These are phyloP conservation scores for Ceyx cyanopectus DNA, from an alignment of 2,113 vertebrate genomes.

Conservation along the genomic window DNA sequence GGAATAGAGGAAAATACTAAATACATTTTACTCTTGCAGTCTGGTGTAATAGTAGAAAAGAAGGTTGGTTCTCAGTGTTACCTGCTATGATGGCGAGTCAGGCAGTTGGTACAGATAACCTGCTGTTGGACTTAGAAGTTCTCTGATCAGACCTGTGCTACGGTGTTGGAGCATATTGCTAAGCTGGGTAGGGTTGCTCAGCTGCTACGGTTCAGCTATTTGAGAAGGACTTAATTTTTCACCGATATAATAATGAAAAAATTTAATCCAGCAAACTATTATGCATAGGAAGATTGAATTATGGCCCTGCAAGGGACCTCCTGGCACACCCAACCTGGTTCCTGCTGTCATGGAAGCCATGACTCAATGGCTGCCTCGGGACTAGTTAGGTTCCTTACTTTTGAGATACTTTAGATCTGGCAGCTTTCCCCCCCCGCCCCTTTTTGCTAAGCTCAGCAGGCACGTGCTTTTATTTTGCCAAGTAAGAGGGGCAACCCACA, in stretches of 20 bases:
- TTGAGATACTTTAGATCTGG: neutral
- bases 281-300: neutral
- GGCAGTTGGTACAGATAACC: neutral
- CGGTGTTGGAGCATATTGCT: neutral
- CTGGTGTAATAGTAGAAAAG: neutral
- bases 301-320: neutral
- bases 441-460: neutral
- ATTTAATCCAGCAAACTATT: neutral
- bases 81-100: neutral
- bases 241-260: neutral
- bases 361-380: neutral
- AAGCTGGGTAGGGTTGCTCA: neutral
- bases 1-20: neutral
- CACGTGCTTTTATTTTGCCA: neutral
- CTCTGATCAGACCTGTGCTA: neutral
- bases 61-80: neutral
- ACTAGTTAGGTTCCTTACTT: neutral
- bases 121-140: neutral
- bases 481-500: neutral
- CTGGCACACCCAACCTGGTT: neutral
- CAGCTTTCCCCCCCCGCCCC: neutral
- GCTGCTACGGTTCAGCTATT: neutral
- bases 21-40: neutral
- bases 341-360: neutral
- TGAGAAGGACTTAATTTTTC: neutral